Evolutionary conservation across 2,888 invertebrate genomes (phyloP).

Genomic region (Nymphalis urticae): DNA sequence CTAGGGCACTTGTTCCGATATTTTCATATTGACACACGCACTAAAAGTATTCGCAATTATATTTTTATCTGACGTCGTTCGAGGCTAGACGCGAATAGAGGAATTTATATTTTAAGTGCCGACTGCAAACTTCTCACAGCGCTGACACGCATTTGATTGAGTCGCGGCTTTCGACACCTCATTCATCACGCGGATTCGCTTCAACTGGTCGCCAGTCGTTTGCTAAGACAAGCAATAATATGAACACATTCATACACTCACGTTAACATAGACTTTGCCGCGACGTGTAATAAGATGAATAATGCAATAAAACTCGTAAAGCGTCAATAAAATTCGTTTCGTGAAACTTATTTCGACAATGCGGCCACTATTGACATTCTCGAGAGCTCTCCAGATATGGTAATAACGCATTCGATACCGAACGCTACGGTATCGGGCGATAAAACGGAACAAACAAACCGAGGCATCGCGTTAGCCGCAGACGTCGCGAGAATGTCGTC

Average conservation of each 20-base stretch:
- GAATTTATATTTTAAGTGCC: slow-evolving; percentile 21
- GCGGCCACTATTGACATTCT: slow-evolving; percentile 21
- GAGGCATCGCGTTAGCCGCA: slow-evolving; percentile 12
- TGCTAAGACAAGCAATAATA: not conserved
- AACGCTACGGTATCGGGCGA: slow-evolving; percentile 12
- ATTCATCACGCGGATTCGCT: slow-evolving; percentile 23
- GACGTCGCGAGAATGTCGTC: slow-evolving; percentile 20
- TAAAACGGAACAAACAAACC: slow-evolving; percentile 27
- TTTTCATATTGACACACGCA: slow-evolving; percentile 18
- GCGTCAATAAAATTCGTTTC: slow-evolving; percentile 19
- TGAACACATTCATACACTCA: slow-evolving; percentile 6
- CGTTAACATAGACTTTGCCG: not conserved
- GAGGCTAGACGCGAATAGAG: slow-evolving; percentile 5
- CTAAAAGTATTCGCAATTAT: slow-evolving; percentile 21
- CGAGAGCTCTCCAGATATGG: slow-evolving; percentile 29
- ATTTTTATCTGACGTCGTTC: slow-evolving; percentile 11
- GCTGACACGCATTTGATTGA: slow-evolving; percentile 15
- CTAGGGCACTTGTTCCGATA: not conserved
- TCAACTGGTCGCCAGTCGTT: slow-evolving; percentile 8
- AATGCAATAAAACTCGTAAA: slow-evolving; percentile 25
- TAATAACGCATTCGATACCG: slow-evolving; percentile 19
- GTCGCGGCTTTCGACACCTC: slow-evolving; percentile 23
- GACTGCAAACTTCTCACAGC: slow-evolving; percentile 1
- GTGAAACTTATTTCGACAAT: slow-evolving; percentile 21
- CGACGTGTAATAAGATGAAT: slow-evolving; percentile 19